Conservation (phyloP, 2,797 vertebrate genomes). For the Myotis myotis region DNA sequence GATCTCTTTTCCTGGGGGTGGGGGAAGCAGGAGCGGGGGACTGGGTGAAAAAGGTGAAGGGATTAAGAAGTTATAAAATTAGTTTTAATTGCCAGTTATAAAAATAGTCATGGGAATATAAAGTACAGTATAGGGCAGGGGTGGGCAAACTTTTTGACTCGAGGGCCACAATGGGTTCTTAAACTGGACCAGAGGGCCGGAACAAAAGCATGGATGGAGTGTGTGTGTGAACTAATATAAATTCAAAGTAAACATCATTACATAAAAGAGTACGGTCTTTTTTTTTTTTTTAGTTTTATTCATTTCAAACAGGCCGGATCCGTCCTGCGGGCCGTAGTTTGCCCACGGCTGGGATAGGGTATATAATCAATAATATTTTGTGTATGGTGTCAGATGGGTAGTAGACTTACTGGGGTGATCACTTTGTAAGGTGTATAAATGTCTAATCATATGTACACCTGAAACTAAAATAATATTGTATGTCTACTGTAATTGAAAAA, state of each 20-base stretch:
- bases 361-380: not conserved
- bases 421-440: not conserved
- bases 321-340: no score
- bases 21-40: not conserved
- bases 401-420: not conserved
- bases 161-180: no score
- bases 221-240: no score
- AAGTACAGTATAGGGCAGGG: no score
- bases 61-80: not conserved
- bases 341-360: not conserved
- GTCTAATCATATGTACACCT: not conserved
- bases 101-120: not conserved
- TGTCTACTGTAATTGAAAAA: not conserved
- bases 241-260: no score
- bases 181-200: no score
- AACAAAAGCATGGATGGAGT: no score
- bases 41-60: not conserved
- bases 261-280: no score
- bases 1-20: not conserved
- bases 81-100: not conserved
- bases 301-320: no score
- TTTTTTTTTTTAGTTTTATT: no score
- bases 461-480: not conserved
- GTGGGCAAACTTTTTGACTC: no score
- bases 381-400: not conserved